Conservation (phyloP, 1,140 invertebrate genomes). For the Pseudomyrmex pallidus region DNA sequence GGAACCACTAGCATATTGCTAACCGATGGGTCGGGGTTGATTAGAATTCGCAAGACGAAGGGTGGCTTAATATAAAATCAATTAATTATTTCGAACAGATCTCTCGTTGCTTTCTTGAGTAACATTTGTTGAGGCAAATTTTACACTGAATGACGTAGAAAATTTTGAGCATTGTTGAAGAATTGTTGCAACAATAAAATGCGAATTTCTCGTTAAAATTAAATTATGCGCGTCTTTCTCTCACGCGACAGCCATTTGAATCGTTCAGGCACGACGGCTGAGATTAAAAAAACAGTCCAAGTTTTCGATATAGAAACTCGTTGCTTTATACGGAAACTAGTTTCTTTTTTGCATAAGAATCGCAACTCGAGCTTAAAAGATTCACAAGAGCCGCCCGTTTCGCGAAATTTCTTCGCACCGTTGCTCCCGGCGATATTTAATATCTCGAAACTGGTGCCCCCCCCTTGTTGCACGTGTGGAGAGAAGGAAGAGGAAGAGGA, state of each 20-base stretch:
- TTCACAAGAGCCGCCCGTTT: slow-evolving; percentile 50
- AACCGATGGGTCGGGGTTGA: slow-evolving; percentile 60
- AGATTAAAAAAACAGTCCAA: neutral
- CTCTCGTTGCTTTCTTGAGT: neutral
- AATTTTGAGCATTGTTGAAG: neutral
- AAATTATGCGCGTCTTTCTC: no score
- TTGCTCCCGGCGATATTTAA: slow-evolving; percentile 78
- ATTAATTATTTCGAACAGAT: slow-evolving; percentile 19
- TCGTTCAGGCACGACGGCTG: no score
- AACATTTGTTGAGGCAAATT: neutral
- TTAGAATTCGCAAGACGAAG: slow-evolving; percentile 62
- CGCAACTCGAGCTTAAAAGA: slow-evolving; percentile 45
- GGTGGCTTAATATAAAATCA: neutral
- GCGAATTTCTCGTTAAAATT: neutral
- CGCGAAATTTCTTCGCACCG: slow-evolving; percentile 39
- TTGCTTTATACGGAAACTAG: slow-evolving; percentile 16
- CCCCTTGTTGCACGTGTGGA: slow-evolving; percentile 32
- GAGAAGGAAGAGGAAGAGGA: slow-evolving; percentile 35
- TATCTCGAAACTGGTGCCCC: slow-evolving; percentile 73
- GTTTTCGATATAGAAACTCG: slow-evolving; percentile 8
- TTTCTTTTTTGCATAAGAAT: slow-evolving; percentile 52
- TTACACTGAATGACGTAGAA: neutral
- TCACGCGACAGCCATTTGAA: no score
- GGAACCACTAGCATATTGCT: slow-evolving; percentile 36
- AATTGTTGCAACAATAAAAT: neutral